A percentile compares a stretch with the other conserved stretches of the same genome.
Evolutionary conservation across 1,140 invertebrate species (phyloP).

Genomic region (Tetramorium alpestre): DNA sequence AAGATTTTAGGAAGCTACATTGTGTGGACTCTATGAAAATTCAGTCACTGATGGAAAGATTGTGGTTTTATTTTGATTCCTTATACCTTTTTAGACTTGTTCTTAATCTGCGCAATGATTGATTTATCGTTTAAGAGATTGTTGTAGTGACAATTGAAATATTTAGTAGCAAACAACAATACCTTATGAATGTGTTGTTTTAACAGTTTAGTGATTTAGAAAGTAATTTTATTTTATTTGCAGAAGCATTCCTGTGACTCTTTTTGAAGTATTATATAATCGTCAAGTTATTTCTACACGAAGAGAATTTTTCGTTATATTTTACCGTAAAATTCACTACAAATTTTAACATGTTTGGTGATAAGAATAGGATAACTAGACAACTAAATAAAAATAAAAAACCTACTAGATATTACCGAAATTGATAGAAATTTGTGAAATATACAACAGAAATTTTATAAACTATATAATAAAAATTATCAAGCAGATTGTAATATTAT

Average conservation of each 20-base stretch:
- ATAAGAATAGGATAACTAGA: no score
- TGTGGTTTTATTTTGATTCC: neutral
- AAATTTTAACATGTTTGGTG: no score
- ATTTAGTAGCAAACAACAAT: neutral
- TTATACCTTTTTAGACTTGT: neutral
- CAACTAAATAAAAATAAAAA: no score
- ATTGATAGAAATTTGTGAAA: no score
- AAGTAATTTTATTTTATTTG: neutral
- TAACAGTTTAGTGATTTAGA: neutral
- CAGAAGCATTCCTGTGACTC: neutral
- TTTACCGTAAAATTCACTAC: no score
- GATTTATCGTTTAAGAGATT: constrained; percentile 13
- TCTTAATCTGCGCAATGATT: neutral
- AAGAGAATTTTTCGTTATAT: no score
- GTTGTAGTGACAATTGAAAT: neutral
- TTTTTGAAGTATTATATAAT: neutral
- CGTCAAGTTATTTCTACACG: neutral
- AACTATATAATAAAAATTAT: no score
- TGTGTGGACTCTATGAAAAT: neutral
- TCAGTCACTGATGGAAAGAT: neutral
- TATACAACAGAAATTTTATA: no score
- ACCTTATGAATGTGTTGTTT: neutral
- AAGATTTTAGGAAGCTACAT: neutral
- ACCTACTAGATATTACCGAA: no score
- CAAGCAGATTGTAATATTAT: no score